Evolutionary conservation across 2,797 vertebrate species (phyloP).

Genomic region (Stomatorhinus walkeri): DNA sequence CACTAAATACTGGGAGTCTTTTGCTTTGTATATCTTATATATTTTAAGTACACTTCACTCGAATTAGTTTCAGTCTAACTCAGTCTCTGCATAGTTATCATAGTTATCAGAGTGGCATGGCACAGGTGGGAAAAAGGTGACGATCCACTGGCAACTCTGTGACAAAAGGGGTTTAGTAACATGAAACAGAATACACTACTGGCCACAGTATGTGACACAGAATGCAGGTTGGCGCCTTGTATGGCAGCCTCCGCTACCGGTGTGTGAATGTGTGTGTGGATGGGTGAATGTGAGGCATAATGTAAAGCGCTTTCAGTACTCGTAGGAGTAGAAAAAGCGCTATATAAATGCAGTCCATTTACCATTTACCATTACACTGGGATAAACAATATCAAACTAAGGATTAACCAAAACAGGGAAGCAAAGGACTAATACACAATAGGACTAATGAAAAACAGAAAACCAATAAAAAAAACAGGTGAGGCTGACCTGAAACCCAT

Average conservation of each 20-base stretch:
- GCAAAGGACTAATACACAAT: not conserved
- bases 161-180: not conserved
- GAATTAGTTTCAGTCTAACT: not conserved
- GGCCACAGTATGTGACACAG: no score
- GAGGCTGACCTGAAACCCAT: not conserved
- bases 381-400: not conserved
- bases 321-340: no score
- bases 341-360: no score
- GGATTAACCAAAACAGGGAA: not conserved
- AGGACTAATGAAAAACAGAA: not conserved
- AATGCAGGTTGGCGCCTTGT: no score
- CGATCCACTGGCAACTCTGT: not conserved
- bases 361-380: no score
- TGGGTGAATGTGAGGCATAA: no score
- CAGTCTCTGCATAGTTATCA: not conserved
- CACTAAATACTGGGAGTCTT: not conserved
- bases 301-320: no score
- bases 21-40: not conserved
- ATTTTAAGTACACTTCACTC: not conserved
- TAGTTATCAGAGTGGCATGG: not conserved
- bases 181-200: not conserved
- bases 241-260: no score
- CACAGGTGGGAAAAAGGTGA: not conserved
- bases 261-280: no score
- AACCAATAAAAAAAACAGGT: not conserved